Evolutionary conservation across 2,113 vertebrate genomes (phyloP).

Genomic region (pig (Sus scrofa)): T2T-Sscrofa CM000819.6:59488001-59488500

Average conservation of each 20-base stretch:
- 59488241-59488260: background rate
- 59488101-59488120: slow-evolving; percentile 27
- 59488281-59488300: background rate
- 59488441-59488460: background rate
- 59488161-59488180: background rate
- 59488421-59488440: background rate
- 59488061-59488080: background rate
- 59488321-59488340: background rate
- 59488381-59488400: background rate
- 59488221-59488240: background rate
- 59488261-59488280: background rate
- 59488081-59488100: background rate
- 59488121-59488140: slow-evolving; percentile 19
- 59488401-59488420: background rate
- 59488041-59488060: background rate
- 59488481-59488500: background rate
- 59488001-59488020: background rate
- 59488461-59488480: background rate
- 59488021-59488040: background rate
- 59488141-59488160: background rate
- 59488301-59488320: background rate
- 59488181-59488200: slow-evolving; percentile 25
- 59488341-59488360: background rate
- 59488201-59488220: background rate
- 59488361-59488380: background rate